phyloP scores from a whole-genome alignment of 2,797 vertebrate genomes.

The Sylvia borin region DNA sequence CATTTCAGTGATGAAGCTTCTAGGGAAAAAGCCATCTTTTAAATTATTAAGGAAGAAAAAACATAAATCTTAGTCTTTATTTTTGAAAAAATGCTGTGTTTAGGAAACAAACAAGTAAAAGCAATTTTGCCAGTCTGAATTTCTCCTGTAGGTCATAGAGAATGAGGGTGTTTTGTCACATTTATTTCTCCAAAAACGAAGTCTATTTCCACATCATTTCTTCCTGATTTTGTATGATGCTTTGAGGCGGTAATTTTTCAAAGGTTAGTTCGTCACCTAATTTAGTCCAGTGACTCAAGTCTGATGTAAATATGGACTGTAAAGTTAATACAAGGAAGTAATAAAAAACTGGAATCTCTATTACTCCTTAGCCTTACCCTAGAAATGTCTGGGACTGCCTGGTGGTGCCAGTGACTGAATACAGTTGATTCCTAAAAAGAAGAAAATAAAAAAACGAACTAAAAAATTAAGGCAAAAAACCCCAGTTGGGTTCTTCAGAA shows the following conservation, averaged over 20 bases:
- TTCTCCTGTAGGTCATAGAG: neutral
- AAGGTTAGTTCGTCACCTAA: neutral
- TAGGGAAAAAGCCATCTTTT: neutral
- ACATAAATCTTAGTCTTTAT: neutral
- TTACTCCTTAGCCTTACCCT: neutral
- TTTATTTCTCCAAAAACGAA: neutral
- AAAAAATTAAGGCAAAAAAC: neutral
- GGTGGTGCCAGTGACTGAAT: neutral
- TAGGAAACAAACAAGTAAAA: neutral
- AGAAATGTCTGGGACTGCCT: neutral
- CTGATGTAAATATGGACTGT: neutral
- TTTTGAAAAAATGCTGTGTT: neutral
- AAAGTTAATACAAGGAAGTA: neutral
- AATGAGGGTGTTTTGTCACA: neutral
- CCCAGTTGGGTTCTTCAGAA: neutral
- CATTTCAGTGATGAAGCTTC: neutral
- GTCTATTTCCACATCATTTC: neutral
- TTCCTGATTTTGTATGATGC: neutral
- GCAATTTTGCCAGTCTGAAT: neutral
- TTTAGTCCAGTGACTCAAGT: neutral
- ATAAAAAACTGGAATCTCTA: neutral
- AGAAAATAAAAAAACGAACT: neutral
- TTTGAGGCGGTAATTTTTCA: neutral
- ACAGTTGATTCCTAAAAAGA: neutral
- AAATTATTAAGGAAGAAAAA: constrained; percentile 7